Conservation (phyloP, 2,113 vertebrate genomes). For the Cryptotis parvus region DNA sequence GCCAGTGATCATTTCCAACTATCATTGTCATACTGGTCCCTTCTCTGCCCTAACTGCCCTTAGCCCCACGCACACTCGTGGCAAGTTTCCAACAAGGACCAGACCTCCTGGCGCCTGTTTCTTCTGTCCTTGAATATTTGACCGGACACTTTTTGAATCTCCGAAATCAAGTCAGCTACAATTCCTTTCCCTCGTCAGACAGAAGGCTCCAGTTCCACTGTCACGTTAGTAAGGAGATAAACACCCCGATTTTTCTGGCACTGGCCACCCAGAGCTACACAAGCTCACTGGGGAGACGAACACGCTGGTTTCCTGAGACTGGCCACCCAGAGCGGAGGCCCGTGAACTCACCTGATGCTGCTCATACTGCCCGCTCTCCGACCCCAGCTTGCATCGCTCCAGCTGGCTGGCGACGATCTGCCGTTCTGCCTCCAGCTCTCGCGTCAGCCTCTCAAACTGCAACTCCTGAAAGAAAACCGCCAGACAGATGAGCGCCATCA, state of each 20-base stretch:
- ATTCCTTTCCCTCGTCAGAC: constrained; percentile 24
- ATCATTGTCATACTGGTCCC: too few relatives aligned
- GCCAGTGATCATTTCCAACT: too few relatives aligned
- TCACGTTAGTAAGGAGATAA: not conserved
- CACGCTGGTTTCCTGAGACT: not conserved
- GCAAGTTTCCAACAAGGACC: too few relatives aligned
- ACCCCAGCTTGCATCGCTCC: constrained; percentile 99
- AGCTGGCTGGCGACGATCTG: constrained; percentile 98
- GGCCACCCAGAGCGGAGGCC: not conserved
- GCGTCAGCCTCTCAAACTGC: constrained; percentile 98
- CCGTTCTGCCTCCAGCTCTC: constrained; percentile 98
- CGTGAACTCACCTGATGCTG: constrained; percentile 93
- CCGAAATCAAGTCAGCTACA: constrained; percentile 41
- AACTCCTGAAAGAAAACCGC: constrained; percentile 91
- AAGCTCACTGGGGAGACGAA: not conserved
- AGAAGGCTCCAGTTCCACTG: not conserved
- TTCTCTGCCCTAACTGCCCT: too few relatives aligned
- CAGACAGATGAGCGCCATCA: constrained; percentile 56
- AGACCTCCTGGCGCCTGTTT: too few relatives aligned
- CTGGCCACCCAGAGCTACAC: not conserved
- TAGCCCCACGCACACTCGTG: too few relatives aligned
- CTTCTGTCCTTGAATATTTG: too few relatives aligned
- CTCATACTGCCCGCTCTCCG: constrained; percentile 98
- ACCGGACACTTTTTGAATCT: not conserved
- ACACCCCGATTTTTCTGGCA: not conserved